Evolutionary conservation across 1,140 invertebrate genomes (phyloP), one percentile per base, ranked within the genome.

Genomic region (Diabrotica undecimpunctata): DNA sequence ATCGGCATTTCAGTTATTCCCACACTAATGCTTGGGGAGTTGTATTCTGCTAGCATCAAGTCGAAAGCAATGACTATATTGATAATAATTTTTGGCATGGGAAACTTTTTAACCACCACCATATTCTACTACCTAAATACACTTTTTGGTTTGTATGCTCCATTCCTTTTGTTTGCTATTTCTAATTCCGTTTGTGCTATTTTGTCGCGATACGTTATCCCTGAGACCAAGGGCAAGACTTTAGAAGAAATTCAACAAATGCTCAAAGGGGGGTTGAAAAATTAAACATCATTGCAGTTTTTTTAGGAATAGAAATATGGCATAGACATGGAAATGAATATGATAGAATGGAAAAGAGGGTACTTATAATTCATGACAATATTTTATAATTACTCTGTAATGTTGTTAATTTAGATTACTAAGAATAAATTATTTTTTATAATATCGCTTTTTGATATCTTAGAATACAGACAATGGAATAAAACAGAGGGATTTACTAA

Each of bases 171-270:
- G 51, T 97, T 93, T 74, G 87, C 87, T 11, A 75, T 82, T 9
- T 84, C 92, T 64, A 90, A 90, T 69, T 72, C 88, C 7, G 46
- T 88, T 6, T 90, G 90, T n/a, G 74, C 94, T 38, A 74, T 94
- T 51, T 90, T 96, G 75, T 86, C 93, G 6, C 87, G 89, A 66
- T 78, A 90, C 59, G 89, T 86, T 67, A 90, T 97, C 38, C 95
- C 94, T n/a, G 95, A 97, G 79, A 97, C 95, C 0, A 90, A 92
- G 74, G 94, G 94, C 6, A 90, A 89, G 73, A 92, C 85, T 55
- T 82, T 97, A 53, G 94, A 97, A 75, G 93, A 97, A 74, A 95
- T 97, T 72, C 90, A 93, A 73, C 86, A 86, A 69, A 85, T 86
- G 68, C 80, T 93, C 52, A 89, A 87, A 38, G 54, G 37, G 5